These are phyloP conservation scores for Caenorhabditis briggsae DNA, from an alignment of 1,140 invertebrate genomes.

Conservation along the genomic window DNA sequence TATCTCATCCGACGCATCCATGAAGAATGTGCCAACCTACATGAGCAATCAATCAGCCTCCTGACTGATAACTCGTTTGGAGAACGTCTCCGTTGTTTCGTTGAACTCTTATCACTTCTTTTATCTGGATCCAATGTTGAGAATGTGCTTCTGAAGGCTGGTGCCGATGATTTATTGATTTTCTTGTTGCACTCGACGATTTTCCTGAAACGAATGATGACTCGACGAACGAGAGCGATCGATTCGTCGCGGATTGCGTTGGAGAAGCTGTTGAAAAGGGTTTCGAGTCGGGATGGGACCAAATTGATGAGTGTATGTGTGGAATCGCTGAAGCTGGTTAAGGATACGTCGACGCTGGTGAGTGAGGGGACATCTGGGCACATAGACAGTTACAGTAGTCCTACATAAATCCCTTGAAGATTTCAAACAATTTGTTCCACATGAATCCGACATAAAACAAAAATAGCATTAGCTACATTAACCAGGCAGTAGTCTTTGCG, in stretches of 20 bases:
- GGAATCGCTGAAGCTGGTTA: conserved; percentile 26
- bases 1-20: conserved; percentile 33
- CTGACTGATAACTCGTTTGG: conserved; percentile 32
- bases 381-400: background rate
- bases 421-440: too few relatives aligned
- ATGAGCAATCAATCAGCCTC: background rate
- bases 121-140: conserved; percentile 48
- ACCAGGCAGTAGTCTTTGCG: too few relatives aligned
- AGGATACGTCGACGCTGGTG: conserved; percentile 27
- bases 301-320: conserved; percentile 52
- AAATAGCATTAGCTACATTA: too few relatives aligned
- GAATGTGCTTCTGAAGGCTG: conserved; percentile 58
- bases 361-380: too few relatives aligned
- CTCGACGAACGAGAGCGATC: conserved; percentile 28
- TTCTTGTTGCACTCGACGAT: conserved; percentile 54
- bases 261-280: conserved; percentile 46
- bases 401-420: too few relatives aligned
- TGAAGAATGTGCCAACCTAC: conserved; percentile 13
- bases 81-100: conserved; percentile 31
- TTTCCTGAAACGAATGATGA: conserved; percentile 47
- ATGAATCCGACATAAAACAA: too few relatives aligned
- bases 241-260: conserved; percentile 48
- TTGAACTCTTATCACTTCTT: conserved; percentile 46
- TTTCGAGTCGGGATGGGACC: conserved; percentile 51
- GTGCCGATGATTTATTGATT: conserved; percentile 27